Evolutionary conservation across 2,888 invertebrate genomes (phyloP).

Genomic region (Periphyllus acericola): DNA sequence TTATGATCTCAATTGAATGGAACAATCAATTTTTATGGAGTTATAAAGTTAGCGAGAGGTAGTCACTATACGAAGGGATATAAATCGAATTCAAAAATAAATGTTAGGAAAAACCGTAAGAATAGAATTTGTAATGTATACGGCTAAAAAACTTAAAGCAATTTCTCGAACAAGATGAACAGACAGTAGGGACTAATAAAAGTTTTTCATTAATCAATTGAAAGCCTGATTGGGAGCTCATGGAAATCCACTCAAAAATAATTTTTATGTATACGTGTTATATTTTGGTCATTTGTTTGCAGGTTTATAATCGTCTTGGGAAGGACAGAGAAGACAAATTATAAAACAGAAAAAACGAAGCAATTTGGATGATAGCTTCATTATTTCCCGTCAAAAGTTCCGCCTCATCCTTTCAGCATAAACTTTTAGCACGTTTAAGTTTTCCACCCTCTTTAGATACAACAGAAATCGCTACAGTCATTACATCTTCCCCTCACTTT

Average conservation of each 20-base stretch:
- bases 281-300: constrained; percentile 11
- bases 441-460: neutral
- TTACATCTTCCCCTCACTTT: constrained; percentile 2
- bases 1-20: no score
- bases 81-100: constrained; percentile 11
- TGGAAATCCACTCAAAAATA: constrained; percentile 3
- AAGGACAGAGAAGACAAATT: neutral
- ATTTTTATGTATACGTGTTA: constrained; percentile 1
- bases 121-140: neutral
- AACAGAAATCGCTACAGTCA: constrained; percentile 26
- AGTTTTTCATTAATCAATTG: constrained; percentile 3
- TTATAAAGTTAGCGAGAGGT: neutral
- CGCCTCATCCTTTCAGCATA: neutral
- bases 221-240: neutral
- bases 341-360: constrained; percentile 19
- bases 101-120: neutral
- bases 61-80: neutral
- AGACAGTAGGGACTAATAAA: neutral
- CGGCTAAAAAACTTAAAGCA: neutral
- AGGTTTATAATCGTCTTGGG: neutral
- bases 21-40: no score
- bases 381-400: constrained; percentile 45
- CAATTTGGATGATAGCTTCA: constrained; percentile 54
- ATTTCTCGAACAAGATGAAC: neutral
- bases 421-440: constrained; percentile 55